Conservation (phyloP, 2,113 vertebrate genomes). For the Gymnarchus niloticus region DNA sequence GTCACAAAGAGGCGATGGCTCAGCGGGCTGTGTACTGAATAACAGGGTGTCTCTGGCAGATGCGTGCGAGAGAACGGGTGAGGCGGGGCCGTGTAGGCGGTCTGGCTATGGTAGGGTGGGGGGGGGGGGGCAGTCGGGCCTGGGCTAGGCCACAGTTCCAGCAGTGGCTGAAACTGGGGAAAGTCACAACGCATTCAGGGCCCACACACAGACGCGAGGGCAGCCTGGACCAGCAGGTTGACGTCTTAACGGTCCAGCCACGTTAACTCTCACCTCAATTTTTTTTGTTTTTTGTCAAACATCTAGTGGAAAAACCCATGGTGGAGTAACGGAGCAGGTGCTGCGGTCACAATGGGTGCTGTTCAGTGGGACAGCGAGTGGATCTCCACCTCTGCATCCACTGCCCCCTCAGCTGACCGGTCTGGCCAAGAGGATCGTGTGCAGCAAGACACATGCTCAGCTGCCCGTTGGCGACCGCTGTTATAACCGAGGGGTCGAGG, state of each 20-base stretch:
- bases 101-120: neutral
- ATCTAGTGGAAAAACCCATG: neutral
- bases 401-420: neutral
- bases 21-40: slow-evolving; percentile 27
- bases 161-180: slow-evolving; percentile 14
- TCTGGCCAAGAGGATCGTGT: too few species aligned
- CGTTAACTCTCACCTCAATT: neutral
- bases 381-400: neutral
- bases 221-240: too few species aligned
- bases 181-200: neutral
- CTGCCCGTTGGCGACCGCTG: too few species aligned
- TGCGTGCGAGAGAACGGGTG: slow-evolving; percentile 20
- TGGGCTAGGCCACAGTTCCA: slow-evolving; percentile 10
- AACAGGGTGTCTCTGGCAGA: slow-evolving; percentile 42
- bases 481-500: neutral
- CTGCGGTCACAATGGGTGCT: too few species aligned
- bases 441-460: neutral
- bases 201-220: neutral
- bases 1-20: slow-evolving; percentile 36
- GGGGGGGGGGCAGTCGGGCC: neutral
- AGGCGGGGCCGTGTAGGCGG: neutral
- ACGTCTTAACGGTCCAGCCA: neutral
- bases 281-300: too few species aligned
- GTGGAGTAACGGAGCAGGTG: neutral
- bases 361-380: neutral